Conservation (phyloP, 2,888 invertebrate species). For the Cephus pulcher region DNA sequence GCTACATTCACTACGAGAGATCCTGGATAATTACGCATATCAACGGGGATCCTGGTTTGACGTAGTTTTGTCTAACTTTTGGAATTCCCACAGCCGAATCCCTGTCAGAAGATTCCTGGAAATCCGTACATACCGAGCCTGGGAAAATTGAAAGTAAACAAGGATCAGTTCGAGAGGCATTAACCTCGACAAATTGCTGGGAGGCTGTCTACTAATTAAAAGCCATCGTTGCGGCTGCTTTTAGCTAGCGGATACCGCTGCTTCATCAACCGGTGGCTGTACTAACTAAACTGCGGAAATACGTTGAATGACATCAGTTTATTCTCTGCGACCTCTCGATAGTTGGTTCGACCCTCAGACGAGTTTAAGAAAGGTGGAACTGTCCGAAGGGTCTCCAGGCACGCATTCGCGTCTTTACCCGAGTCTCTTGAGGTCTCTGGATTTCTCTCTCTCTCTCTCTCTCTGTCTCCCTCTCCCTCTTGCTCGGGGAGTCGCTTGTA, state of each 20-base stretch:
- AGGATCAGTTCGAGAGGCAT: background rate
- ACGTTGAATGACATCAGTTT: background rate
- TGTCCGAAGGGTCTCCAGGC: background rate
- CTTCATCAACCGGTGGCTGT: background rate
- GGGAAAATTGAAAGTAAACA: background rate
- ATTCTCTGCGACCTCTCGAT: background rate
- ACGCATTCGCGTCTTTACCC: background rate
- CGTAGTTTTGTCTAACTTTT: background rate
- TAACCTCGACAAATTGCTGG: background rate
- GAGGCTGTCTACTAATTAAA: background rate
- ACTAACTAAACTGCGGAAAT: background rate
- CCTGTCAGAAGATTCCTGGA: background rate
- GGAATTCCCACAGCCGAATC: background rate
- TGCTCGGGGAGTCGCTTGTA: slow-evolving; percentile 52
- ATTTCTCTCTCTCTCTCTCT: background rate
- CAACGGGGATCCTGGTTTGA: background rate
- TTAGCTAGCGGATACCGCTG: background rate
- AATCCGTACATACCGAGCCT: background rate
- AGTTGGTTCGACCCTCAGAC: background rate
- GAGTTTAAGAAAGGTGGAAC: background rate
- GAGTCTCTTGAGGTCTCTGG: slow-evolving; percentile 6
- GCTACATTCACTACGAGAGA: background rate
- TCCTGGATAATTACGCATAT: background rate
- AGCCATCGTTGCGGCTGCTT: background rate
- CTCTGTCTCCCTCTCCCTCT: slow-evolving; percentile 27